Percentiles rank a stretch among this genome's conserved stretches.
Evolutionary conservation across 2,797 vertebrate species (phyloP).

Genomic region (Leptatherina wallacei): DNA sequence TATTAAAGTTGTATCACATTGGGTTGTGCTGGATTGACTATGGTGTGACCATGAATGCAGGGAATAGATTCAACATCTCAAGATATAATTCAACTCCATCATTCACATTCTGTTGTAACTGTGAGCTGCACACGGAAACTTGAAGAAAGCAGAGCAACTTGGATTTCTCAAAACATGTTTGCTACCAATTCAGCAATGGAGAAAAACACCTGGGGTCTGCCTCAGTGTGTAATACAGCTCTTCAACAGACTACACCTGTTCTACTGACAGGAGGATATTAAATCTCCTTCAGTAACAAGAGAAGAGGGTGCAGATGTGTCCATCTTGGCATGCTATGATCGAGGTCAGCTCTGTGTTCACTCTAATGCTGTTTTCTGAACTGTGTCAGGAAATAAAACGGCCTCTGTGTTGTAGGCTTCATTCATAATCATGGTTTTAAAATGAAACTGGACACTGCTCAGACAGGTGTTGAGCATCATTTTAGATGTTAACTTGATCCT

Average conservation of each 20-base stretch:
- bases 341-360: slow-evolving; percentile 38
- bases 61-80: slow-evolving; percentile 23
- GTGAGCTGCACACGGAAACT: slow-evolving; percentile 37
- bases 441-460: neutral
- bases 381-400: slow-evolving; percentile 12
- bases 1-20: slow-evolving; percentile 9
- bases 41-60: slow-evolving; percentile 2
- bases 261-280: slow-evolving; percentile 55
- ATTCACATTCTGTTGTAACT: slow-evolving; percentile 43
- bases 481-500: neutral
- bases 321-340: neutral
- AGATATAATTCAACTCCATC: slow-evolving; percentile 34
- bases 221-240: slow-evolving; percentile 21
- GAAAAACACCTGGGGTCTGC: slow-evolving; percentile 39
- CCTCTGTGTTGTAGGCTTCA: neutral
- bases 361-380: slow-evolving; percentile 27
- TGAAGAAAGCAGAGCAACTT: slow-evolving; percentile 25
- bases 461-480: neutral
- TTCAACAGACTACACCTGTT: slow-evolving; percentile 44
- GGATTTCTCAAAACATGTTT: slow-evolving; percentile 57
- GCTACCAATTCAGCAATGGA: slow-evolving; percentile 29
- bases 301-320: slow-evolving; percentile 38
- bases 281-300: slow-evolving; percentile 40
- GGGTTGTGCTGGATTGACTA: slow-evolving; percentile 15
- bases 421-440: neutral